Conservation (phyloP, 2,113 vertebrate species). For the Nycticorax nycticorax region DNA sequence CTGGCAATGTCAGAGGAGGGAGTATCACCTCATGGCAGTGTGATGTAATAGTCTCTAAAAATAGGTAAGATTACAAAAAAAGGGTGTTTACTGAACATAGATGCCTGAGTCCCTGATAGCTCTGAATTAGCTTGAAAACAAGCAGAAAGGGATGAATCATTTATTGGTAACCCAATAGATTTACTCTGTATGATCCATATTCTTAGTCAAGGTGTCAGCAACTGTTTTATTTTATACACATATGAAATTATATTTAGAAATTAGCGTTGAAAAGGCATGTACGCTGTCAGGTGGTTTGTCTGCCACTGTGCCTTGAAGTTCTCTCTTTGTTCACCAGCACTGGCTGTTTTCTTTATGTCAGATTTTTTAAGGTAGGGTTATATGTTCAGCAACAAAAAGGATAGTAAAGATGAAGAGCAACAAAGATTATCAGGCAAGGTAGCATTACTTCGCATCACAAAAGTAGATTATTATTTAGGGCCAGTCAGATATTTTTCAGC, state of each 20-base stretch:
- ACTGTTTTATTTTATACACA: background rate
- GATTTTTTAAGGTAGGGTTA: background rate
- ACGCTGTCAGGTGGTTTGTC: rapidly evolving
- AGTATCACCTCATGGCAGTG: background rate
- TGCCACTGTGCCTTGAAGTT: background rate
- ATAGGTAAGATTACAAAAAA: background rate
- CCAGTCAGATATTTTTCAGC: background rate
- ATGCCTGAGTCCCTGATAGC: background rate
- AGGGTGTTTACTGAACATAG: background rate
- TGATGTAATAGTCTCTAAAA: background rate
- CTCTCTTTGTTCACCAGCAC: background rate
- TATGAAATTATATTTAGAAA: background rate
- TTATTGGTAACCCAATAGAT: background rate
- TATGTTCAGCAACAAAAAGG: background rate
- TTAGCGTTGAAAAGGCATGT: background rate
- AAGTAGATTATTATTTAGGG: background rate
- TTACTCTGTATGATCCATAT: background rate
- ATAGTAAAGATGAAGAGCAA: background rate
- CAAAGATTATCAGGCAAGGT: background rate
- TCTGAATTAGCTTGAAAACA: background rate
- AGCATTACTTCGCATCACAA: background rate
- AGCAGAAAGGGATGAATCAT: background rate
- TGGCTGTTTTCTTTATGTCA: background rate
- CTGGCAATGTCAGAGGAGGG: background rate
- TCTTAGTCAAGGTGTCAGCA: background rate